phyloP scores from a whole-genome alignment of 2,797 vertebrate genomes.

The Oceanodroma leucorhoa region DNA sequence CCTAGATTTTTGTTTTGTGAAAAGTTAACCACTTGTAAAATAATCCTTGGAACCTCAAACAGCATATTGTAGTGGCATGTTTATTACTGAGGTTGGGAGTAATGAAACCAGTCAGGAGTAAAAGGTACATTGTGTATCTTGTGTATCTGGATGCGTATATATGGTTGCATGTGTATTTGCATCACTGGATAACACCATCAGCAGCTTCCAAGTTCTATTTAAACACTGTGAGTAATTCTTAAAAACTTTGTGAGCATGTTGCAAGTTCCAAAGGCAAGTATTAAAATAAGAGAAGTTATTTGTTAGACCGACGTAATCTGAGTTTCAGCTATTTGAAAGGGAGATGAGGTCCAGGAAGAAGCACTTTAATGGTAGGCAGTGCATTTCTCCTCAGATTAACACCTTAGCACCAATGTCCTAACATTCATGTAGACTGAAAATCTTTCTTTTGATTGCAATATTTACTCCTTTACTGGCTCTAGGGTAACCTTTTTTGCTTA shows the following conservation, averaged over 20 bases:
- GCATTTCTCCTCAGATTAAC: neutral
- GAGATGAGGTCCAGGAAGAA: neutral
- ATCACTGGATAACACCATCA: neutral
- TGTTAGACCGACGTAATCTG: neutral
- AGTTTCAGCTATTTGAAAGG: neutral
- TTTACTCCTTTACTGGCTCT: neutral
- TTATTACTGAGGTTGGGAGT: neutral
- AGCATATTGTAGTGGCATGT: neutral
- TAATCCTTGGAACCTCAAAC: neutral
- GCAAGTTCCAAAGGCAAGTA: neutral
- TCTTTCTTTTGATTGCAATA: neutral
- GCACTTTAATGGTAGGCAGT: neutral
- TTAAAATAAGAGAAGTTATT: neutral
- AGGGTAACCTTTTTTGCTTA: neutral
- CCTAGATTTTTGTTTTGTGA: neutral
- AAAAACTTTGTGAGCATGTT: neutral
- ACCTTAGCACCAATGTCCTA: neutral
- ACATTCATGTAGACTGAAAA: neutral
- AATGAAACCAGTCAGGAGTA: neutral
- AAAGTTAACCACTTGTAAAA: neutral
- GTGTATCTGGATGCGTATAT: neutral
- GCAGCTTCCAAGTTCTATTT: neutral
- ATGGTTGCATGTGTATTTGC: neutral
- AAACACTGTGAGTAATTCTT: neutral
- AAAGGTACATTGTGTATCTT: neutral